phyloP scores from a whole-genome alignment of 1,140 invertebrate genomes.

The Polyergus mexicanus region DNA sequence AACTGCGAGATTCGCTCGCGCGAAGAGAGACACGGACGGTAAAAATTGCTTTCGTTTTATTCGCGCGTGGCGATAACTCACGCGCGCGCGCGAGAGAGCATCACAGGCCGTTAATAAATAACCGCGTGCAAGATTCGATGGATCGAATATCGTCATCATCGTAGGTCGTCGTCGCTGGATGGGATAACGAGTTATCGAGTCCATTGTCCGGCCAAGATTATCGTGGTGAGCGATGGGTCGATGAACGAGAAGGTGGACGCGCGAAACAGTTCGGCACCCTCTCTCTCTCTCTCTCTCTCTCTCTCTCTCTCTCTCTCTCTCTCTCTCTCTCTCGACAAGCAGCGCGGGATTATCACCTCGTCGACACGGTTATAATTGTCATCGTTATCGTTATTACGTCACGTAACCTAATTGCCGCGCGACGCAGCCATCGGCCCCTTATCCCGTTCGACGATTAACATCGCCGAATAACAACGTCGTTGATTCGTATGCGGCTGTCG shows the following conservation, averaged over 20 bases:
- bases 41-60: slow-evolving; percentile 42
- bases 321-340: slow-evolving; percentile 40
- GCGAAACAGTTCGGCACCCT: slow-evolving; percentile 33
- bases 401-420: slow-evolving; percentile 75
- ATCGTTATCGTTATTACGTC: slow-evolving; percentile 73
- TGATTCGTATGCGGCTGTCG: slow-evolving; percentile 49
- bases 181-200: slow-evolving; percentile 25
- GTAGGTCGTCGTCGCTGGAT: neutral
- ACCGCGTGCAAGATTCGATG: neutral
- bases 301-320: slow-evolving; percentile 17
- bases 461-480: slow-evolving; percentile 34
- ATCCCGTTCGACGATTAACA: slow-evolving; percentile 72
- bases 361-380: slow-evolving; percentile 73
- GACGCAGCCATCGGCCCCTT: slow-evolving; percentile 73
- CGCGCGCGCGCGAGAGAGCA: neutral
- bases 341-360: slow-evolving; percentile 55
- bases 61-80: neutral
- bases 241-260: slow-evolving; percentile 32
- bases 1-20: slow-evolving; percentile 6
- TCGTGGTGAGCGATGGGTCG: slow-evolving; percentile 31
- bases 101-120: slow-evolving; percentile 23
- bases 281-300: slow-evolving; percentile 44
- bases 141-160: slow-evolving; percentile 7
- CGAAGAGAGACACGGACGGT: neutral
- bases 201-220: slow-evolving; percentile 46